phyloP scores from a whole-genome alignment of 2,888 invertebrate genomes.

The Eilema caniola region DNA sequence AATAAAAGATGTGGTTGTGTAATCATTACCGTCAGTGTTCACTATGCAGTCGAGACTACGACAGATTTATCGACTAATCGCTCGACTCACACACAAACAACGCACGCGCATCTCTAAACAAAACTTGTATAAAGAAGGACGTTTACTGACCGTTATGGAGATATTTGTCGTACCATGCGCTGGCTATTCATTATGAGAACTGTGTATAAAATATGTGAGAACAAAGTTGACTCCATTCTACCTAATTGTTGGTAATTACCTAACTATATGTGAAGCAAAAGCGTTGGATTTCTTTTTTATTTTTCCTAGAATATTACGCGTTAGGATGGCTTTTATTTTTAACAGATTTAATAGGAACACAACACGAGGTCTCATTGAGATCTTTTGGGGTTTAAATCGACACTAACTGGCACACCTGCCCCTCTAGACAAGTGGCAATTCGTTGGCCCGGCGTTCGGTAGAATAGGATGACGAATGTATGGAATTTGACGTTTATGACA shows the following conservation, averaged over 20 bases:
- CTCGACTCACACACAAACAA: neutral
- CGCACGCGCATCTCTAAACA: constrained; percentile 1
- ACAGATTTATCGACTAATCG: constrained; percentile 11
- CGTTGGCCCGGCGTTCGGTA: too few relatives aligned
- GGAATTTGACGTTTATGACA: too few relatives aligned
- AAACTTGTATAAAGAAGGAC: neutral
- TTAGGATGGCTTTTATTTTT: neutral
- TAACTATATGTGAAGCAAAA: constrained; percentile 3
- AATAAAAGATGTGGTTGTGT: neutral
- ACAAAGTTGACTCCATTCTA: neutral
- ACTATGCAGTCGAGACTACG: neutral
- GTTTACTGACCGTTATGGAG: constrained; percentile 17
- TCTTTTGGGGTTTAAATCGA: too few relatives aligned
- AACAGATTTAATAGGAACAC: too few relatives aligned
- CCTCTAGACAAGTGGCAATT: too few relatives aligned
- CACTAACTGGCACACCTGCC: too few relatives aligned
- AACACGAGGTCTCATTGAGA: too few relatives aligned
- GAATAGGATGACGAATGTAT: too few relatives aligned
- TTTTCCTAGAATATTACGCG: neutral
- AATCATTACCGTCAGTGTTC: neutral
- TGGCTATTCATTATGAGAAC: constrained; percentile 5
- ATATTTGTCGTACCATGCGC: constrained; percentile 9
- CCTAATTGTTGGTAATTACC: neutral
- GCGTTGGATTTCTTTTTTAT: neutral
- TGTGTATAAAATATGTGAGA: neutral